A percentile compares a stretch with the other conserved stretches of the same genome.
Evolutionary conservation across 2,113 vertebrate species (phyloP).

Genomic region (Dasyurus viverrinus): DNA sequence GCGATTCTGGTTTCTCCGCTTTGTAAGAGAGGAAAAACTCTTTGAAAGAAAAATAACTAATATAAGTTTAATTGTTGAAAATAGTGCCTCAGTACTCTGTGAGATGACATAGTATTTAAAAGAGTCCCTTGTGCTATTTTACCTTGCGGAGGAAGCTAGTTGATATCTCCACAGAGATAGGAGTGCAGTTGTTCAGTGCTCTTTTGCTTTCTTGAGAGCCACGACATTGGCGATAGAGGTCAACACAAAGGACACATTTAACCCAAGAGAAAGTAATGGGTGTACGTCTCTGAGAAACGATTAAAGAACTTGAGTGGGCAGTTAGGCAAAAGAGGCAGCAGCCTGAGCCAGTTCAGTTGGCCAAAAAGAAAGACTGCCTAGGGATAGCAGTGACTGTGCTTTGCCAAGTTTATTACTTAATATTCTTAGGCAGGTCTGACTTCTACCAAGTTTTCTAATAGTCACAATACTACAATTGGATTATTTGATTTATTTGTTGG

Average conservation of each 20-base stretch:
- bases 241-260: neutral
- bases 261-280: conserved; percentile 30
- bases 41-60: conserved; percentile 59
- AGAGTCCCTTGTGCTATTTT: neutral
- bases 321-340: conserved; percentile 23
- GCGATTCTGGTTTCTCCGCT: conserved; percentile 35
- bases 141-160: conserved; percentile 41
- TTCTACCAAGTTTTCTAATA: conserved; percentile 34
- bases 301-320: conserved; percentile 22
- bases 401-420: conserved; percentile 40
- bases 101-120: conserved; percentile 22
- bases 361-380: conserved; percentile 24
- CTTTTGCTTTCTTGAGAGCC: neutral
- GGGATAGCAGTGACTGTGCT: conserved; percentile 13
- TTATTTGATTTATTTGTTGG: neutral
- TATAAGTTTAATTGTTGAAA: conserved; percentile 33
- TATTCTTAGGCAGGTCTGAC: conserved; percentile 47
- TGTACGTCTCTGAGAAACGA: conserved; percentile 35
- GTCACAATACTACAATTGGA: conserved; percentile 14
- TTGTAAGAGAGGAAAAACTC: conserved; percentile 51
- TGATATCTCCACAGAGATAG: conserved; percentile 35
- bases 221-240: neutral
- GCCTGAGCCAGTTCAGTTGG: neutral
- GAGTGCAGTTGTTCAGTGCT: conserved; percentile 20
- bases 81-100: neutral